Percentiles rank a stretch among this genome's conserved stretches.
These are phyloP conservation scores for Grus americana DNA, from an alignment of 2,113 vertebrate genomes.

Conservation along the genomic window DNA sequence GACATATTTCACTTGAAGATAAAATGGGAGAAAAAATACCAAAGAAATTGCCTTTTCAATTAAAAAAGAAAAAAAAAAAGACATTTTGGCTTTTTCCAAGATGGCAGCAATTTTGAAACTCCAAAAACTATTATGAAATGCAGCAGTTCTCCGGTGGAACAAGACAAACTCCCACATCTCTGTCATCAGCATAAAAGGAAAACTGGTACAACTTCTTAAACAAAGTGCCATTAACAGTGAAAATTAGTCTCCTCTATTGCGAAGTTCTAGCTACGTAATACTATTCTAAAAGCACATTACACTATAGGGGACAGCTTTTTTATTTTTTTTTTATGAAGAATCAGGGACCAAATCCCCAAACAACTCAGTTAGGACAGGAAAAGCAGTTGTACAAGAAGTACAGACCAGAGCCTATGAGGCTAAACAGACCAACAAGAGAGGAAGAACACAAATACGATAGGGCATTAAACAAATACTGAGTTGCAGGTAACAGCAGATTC, in stretches of 20 bases:
- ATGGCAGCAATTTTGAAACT: not conserved
- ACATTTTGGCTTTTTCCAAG: not conserved
- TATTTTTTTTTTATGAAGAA: not conserved
- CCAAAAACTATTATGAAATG: not conserved
- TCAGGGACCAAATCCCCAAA: not conserved
- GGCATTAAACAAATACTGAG: not conserved
- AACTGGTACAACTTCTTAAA: not conserved
- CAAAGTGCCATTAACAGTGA: not conserved
- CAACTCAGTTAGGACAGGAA: not conserved
- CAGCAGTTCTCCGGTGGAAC: not conserved
- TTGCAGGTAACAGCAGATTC: not conserved
- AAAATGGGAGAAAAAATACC: not conserved
- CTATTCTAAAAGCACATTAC: not conserved
- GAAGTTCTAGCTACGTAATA: not conserved
- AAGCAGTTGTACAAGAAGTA: not conserved
- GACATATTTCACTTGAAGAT: not conserved
- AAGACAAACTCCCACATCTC: slow-evolving; percentile 2
- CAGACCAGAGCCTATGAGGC: not conserved
- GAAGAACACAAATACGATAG: not conserved
- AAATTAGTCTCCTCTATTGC: not conserved
- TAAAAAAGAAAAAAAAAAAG: not conserved
- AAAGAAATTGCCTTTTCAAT: not conserved
- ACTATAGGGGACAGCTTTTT: not conserved
- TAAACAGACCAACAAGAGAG: not conserved
- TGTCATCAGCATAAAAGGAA: not conserved